Conservation (phyloP, 2,113 vertebrate genomes). For the Salminus brasiliensis region DNA sequence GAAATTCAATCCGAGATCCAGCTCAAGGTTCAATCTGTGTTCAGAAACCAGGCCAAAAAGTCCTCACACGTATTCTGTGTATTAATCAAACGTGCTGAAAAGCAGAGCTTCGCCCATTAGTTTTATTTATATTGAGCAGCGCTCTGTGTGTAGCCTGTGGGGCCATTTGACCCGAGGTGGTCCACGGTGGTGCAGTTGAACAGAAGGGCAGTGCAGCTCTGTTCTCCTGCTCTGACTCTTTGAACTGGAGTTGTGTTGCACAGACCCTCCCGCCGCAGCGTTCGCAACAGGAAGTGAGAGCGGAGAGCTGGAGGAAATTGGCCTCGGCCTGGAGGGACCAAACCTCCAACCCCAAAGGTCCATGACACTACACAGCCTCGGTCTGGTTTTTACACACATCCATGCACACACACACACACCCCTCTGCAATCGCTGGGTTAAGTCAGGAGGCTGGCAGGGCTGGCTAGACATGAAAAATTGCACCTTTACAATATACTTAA, state of each 20-base stretch:
- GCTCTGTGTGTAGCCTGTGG: constrained; percentile 41
- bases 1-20: background rate
- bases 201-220: constrained; percentile 35
- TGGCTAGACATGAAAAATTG: constrained; percentile 19
- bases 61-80: constrained; percentile 15
- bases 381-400: constrained; percentile 51
- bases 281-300: constrained; percentile 55
- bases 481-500: constrained; percentile 14
- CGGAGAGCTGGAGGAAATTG: constrained; percentile 53
- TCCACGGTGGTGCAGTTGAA: constrained; percentile 46
- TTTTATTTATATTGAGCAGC: constrained; percentile 50
- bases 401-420: constrained; percentile 24
- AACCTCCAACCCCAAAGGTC: constrained; percentile 49
- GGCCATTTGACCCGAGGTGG: constrained; percentile 51
- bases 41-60: background rate
- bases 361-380: constrained; percentile 56
- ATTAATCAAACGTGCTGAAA: constrained; percentile 47
- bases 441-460: constrained; percentile 7
- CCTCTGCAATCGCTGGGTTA: background rate
- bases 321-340: constrained; percentile 50
- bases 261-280: constrained; percentile 42
- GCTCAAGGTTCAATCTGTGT: constrained; percentile 8
- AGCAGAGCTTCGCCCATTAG: constrained; percentile 41
- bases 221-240: constrained; percentile 45
- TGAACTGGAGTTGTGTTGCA: constrained; percentile 58